phyloP scores from a whole-genome alignment of 2,113 vertebrate species.

The Piprites chloris region DNA sequence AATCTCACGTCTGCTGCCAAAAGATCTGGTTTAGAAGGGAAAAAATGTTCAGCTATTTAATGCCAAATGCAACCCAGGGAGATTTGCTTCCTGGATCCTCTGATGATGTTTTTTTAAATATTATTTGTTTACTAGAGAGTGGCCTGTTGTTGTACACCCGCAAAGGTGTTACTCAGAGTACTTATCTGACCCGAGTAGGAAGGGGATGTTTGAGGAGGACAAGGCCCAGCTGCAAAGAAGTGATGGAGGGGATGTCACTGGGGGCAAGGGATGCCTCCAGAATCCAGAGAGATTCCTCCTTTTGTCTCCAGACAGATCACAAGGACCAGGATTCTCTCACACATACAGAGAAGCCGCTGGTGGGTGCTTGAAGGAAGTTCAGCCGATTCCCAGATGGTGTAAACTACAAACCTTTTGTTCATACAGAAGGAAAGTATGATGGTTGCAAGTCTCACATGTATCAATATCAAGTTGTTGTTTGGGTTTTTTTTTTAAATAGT shows the following conservation, averaged over 20 bases:
- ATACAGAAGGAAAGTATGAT: background rate
- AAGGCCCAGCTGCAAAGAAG: background rate
- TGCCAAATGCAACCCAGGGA: background rate
- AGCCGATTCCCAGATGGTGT: background rate
- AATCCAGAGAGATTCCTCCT: constrained; percentile 28
- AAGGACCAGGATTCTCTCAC: constrained; percentile 8
- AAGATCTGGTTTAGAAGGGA: background rate
- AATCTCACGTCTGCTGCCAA: background rate
- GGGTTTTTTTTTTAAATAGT: background rate
- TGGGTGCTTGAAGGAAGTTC: background rate
- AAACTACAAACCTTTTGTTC: background rate
- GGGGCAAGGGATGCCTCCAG: constrained; percentile 2
- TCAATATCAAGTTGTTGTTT: background rate
- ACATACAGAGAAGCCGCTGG: background rate
- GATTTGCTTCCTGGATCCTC: background rate
- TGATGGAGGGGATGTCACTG: constrained; percentile 43
- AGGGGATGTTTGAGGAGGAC: constrained; percentile 1
- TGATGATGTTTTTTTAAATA: background rate
- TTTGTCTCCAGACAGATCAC: constrained; percentile 23
- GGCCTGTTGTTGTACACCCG: background rate
- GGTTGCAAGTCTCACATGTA: background rate
- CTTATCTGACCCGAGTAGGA: background rate
- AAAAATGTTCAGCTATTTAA: background rate
- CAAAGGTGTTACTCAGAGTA: background rate
- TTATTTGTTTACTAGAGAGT: background rate